Percentiles rank a stretch among this genome's conserved stretches.
Conservation (phyloP, 64 coral and sea anemone genomes). For the Pocillopora verrucosa region DNA sequence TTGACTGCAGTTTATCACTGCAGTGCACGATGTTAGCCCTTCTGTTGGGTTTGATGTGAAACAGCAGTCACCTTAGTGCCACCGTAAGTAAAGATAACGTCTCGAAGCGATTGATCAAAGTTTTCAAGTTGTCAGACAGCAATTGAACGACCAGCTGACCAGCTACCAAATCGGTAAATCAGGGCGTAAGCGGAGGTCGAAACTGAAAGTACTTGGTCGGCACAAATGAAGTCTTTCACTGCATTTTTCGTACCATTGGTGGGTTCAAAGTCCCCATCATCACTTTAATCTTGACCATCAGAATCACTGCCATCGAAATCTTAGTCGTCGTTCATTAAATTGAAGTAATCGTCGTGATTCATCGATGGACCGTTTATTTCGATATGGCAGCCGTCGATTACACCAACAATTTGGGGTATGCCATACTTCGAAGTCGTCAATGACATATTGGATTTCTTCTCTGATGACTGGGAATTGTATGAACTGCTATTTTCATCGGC, state of each 20-base stretch:
- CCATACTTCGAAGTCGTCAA: conserved; percentile 42
- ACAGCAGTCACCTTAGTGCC: too few relatives aligned
- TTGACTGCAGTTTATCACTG: too few relatives aligned
- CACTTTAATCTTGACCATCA: neutral
- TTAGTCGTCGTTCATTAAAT: conserved; percentile 21
- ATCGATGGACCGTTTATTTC: conserved; percentile 36
- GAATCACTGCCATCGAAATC: conserved; percentile 15
- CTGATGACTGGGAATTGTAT: conserved; percentile 5
- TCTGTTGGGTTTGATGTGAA: too few relatives aligned
- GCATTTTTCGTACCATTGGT: neutral
- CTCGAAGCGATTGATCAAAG: too few relatives aligned
- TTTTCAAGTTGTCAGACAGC: too few relatives aligned
- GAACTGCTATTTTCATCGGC: neutral
- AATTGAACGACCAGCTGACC: too few relatives aligned
- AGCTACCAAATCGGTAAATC: too few relatives aligned
- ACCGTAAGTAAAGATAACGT: too few relatives aligned
- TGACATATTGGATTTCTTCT: conserved; percentile 3
- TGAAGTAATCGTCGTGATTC: conserved; percentile 46
- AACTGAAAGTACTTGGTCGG: too few relatives aligned
- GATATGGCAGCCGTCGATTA: conserved; percentile 46
- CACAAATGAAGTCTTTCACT: conserved; percentile 10
- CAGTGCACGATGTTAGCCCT: too few relatives aligned
- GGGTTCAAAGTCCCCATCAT: conserved; percentile 7
- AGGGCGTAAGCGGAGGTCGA: too few relatives aligned
- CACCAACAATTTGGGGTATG: conserved; percentile 39